phyloP scores from a whole-genome alignment of 2,113 vertebrate species.

The Mobula birostris region DNA sequence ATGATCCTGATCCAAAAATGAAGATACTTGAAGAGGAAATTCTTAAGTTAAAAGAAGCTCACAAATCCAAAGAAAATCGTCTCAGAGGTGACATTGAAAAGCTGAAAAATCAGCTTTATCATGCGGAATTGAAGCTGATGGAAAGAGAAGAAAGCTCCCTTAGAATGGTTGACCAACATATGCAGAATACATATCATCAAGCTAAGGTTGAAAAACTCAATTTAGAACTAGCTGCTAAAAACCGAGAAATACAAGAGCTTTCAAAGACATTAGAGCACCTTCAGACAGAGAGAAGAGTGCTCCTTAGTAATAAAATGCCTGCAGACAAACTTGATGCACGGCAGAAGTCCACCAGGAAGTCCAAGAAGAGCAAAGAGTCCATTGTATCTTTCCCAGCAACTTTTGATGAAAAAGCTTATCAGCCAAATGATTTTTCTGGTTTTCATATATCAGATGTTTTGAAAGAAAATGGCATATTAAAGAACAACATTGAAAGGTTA shows the following conservation, averaged over 20 bases:
- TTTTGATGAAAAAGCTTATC: constrained; percentile 62
- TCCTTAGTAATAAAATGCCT: constrained; percentile 56
- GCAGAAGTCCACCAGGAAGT: constrained; percentile 40
- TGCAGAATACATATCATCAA: constrained; percentile 58
- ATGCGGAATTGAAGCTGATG: constrained; percentile 48
- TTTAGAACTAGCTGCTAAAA: constrained; percentile 71
- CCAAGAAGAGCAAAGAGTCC: constrained; percentile 41
- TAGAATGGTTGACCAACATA: constrained; percentile 49
- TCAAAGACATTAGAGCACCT: constrained; percentile 75
- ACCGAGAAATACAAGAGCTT: constrained; percentile 71
- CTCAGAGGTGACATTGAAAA: constrained; percentile 50
- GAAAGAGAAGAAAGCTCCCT: constrained; percentile 49
- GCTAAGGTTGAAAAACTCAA: constrained; percentile 65
- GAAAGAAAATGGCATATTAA: constrained; percentile 70
- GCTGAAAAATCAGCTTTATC: constrained; percentile 61
- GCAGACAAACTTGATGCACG: constrained; percentile 45
- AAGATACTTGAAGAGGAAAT: constrained; percentile 60
- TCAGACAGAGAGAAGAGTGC: constrained; percentile 70
- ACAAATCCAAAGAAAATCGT: constrained; percentile 51
- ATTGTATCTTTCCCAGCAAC: constrained; percentile 47
- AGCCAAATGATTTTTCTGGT: constrained; percentile 63
- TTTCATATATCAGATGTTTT: constrained; percentile 65
- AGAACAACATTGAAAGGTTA: constrained; percentile 57
- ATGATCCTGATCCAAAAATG: constrained; percentile 41
- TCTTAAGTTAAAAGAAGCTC: constrained; percentile 49